A percentile compares a stretch with the other conserved stretches of the same genome.
Evolutionary conservation across 1,140 invertebrate species (phyloP).

Genomic region (Sweltsa coloradensis): DNA sequence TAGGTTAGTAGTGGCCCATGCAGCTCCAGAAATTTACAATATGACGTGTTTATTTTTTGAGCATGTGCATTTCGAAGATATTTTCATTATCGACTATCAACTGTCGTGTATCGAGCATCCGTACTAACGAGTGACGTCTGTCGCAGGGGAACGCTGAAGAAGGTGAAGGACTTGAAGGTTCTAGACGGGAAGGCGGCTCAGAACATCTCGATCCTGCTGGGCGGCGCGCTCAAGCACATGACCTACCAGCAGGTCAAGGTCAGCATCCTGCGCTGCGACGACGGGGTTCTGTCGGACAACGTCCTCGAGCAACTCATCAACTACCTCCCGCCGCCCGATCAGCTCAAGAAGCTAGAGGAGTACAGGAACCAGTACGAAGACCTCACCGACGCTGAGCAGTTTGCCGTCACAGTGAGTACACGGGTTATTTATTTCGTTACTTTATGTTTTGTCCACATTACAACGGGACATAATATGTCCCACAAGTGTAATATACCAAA

Average conservation of each 20-base stretch:
- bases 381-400: conserved; percentile 87
- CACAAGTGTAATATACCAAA: too few relatives aligned
- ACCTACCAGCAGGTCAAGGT: conserved; percentile 73
- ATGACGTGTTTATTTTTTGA: too few relatives aligned
- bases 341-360: conserved; percentile 69
- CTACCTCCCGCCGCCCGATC: conserved; percentile 81
- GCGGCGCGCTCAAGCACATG: conserved; percentile 81
- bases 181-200: conserved; percentile 87
- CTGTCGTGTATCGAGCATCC: too few relatives aligned
- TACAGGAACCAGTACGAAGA: conserved; percentile 67
- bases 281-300: conserved; percentile 64
- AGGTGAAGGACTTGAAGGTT: conserved; percentile 82
- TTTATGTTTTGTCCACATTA: too few relatives aligned
- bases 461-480: too few relatives aligned
- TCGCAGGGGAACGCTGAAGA: conserved; percentile 58
- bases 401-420: conserved; percentile 77
- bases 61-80: too few relatives aligned
- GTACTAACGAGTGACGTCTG: too few relatives aligned
- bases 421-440: background rate
- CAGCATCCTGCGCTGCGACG: conserved; percentile 77
- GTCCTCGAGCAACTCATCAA: conserved; percentile 74
- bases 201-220: conserved; percentile 86
- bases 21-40: too few relatives aligned
- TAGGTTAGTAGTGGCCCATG: too few relatives aligned
- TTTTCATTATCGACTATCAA: too few relatives aligned